Conservation (phyloP, 2,888 invertebrate species). For the Leptopilina syphax region DNA sequence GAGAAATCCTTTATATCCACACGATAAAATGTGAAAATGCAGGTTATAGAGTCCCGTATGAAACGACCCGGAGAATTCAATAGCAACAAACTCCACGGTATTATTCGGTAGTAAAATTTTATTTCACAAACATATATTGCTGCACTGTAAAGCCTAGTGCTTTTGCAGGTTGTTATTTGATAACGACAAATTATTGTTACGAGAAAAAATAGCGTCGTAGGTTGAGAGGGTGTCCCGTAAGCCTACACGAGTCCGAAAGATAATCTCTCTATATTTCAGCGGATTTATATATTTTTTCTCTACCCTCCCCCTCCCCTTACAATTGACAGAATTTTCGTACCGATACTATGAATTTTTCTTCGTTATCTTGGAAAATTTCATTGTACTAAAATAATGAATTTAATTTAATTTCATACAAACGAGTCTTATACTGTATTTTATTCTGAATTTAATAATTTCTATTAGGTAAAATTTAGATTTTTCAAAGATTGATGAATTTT, state of each 20-base stretch:
- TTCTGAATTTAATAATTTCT: no score
- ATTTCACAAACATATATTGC: constrained; percentile 74
- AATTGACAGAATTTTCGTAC: neutral
- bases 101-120: constrained; percentile 76
- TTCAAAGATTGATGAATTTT: no score
- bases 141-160: constrained; percentile 60
- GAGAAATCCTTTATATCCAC: constrained; percentile 54
- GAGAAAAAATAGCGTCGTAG: constrained; percentile 69
- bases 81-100: constrained; percentile 73
- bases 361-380: constrained; percentile 7
- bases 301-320: no score
- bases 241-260: constrained; percentile 68
- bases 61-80: constrained; percentile 72
- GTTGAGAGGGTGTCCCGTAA: constrained; percentile 53
- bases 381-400: neutral
- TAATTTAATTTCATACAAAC: neutral
- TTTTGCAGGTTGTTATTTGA: constrained; percentile 67
- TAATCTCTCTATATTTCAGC: constrained; percentile 75
- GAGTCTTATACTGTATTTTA: no score
- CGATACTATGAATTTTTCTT: constrained; percentile 3
- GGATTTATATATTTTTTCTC: constrained; percentile 71
- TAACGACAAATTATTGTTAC: constrained; percentile 77
- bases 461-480: no score
- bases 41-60: constrained; percentile 48
- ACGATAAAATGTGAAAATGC: constrained; percentile 57